These are phyloP conservation scores for Neodon shergylaensis DNA, from an alignment of 2,113 vertebrate species.

Conservation along the genomic window DNA sequence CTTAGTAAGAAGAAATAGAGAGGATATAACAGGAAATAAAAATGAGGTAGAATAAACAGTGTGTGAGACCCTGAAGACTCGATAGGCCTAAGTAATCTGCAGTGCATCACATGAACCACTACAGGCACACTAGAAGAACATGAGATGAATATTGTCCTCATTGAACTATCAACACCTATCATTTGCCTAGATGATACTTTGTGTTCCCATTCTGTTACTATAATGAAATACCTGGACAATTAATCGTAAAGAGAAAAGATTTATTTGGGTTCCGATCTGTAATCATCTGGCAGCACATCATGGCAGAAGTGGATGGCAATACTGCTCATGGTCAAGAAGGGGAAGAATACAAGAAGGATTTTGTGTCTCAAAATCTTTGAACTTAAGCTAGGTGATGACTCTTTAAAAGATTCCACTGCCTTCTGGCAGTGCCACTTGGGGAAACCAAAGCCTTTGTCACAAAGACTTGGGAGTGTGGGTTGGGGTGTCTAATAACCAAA, in stretches of 20 bases:
- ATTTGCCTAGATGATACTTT: neutral
- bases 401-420: neutral
- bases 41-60: neutral
- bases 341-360: too few relatives aligned
- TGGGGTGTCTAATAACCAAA: too few relatives aligned
- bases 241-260: neutral
- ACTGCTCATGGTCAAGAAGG: neutral
- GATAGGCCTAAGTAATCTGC: neutral
- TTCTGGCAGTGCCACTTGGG: neutral
- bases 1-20: neutral
- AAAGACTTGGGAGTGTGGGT: neutral
- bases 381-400: neutral
- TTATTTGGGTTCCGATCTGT: neutral
- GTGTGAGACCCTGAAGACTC: neutral
- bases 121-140: neutral
- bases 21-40: neutral
- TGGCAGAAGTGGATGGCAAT: neutral
- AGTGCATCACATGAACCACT: accelerated
- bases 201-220: neutral
- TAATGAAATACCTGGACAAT: neutral
- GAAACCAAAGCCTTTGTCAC: neutral
- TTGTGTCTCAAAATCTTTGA: neutral
- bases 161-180: too few relatives aligned
- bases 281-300: neutral
- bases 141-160: neutral